Evolutionary conservation across 2,888 invertebrate species (phyloP).

Genomic region (Epirrhoe alternata): DNA sequence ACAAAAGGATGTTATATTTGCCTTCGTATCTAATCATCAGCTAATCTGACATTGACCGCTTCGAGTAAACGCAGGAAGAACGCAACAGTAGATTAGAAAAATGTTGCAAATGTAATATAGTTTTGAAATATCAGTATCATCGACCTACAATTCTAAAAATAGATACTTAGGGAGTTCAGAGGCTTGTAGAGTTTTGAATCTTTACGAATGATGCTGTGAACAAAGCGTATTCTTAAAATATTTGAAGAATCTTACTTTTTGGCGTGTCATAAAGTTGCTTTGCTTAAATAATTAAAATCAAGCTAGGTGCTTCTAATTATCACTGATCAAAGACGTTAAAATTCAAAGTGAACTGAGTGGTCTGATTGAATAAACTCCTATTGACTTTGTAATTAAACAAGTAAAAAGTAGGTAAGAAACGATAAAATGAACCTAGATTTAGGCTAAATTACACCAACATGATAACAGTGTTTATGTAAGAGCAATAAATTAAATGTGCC

Average conservation of each 20-base stretch:
- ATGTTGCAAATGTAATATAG: slow-evolving; percentile 17
- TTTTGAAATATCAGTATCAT: slow-evolving; percentile 14
- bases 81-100: slow-evolving; percentile 29
- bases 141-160: background rate
- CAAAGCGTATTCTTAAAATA: too few relatives aligned
- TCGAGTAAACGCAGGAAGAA: slow-evolving; percentile 32
- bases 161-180: too few relatives aligned
- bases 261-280: too few relatives aligned
- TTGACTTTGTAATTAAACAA: background rate
- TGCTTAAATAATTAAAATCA: too few relatives aligned
- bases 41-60: slow-evolving; percentile 39
- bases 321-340: too few relatives aligned
- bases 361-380: too few relatives aligned
- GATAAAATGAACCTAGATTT: slow-evolving; percentile 7
- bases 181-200: too few relatives aligned
- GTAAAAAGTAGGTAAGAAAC: background rate
- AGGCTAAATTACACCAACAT: slow-evolving; percentile 15
- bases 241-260: too few relatives aligned
- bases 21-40: slow-evolving; percentile 32
- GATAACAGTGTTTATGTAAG: slow-evolving; percentile 38
- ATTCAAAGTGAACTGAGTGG: too few relatives aligned
- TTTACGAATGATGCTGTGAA: too few relatives aligned
- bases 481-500: slow-evolving; percentile 36
- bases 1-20: slow-evolving; percentile 36
- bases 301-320: too few relatives aligned